Base-by-base conservation (phyloP, 2,797 vertebrate species). In the Paguma larvata region DNA sequence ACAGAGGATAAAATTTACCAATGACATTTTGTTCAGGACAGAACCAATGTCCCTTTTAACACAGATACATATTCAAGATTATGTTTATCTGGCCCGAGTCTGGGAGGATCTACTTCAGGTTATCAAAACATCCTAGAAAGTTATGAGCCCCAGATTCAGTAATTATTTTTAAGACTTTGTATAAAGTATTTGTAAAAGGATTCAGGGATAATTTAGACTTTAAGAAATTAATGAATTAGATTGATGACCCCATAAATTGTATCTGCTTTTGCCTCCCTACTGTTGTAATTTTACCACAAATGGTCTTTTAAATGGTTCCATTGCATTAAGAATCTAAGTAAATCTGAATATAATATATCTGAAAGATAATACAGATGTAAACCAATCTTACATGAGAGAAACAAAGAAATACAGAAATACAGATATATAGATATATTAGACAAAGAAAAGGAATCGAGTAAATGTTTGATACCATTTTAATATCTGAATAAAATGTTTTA, bases 321-420 rank as follows among this genome's bases (percentile, higher is more conserved):
- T 18, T 91, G 46, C 15, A 93, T 48, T 48, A 92, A 63, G 56
- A 67, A 5, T 94, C 16, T 75, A 94, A 88, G 16, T 73, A 89
- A 95, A 86, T 91, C 48, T 78, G 51, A 88, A 75, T 59, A 78
- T 38, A 38, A 38, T 38, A 38, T 38, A 38, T 38, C 38, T 63
- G 21, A 93, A 95, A 94, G 44, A 23, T 73, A n/a, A 94, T 72
- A 68, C 18, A 91, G 46, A 48, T 82, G 9, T 72, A 96, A 97
- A 67, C 14, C n/a, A 53, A 70, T 56, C 32, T 78, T 38, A 85
- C 15, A 72, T 44, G 48, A 73, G 16, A 62, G 38, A 67, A 83
- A 34, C 48, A 77, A 44, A 51, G 5, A 89, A 68, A 46, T 53
- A 70, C 6, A 73, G 79, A 80, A 67, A 53, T 46, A 73, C 12